A percentile compares a stretch with the other conserved stretches of the same genome.
Conservation (phyloP, 2,888 invertebrate species). For the Nesidiocoris tenuis region DNA sequence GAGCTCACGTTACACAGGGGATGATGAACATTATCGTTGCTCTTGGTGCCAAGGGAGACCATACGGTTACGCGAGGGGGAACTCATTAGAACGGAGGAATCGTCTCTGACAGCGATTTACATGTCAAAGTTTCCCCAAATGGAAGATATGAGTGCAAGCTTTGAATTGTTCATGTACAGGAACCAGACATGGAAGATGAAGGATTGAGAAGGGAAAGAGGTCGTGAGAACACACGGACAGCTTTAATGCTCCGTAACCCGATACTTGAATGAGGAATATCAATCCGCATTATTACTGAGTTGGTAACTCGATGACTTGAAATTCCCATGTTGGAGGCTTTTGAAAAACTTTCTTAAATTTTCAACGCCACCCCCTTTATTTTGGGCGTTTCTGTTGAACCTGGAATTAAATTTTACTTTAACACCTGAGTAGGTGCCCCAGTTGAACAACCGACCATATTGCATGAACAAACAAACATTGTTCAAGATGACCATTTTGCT, state of each 20-base stretch:
- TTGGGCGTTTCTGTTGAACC: too few relatives aligned
- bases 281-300: too few relatives aligned
- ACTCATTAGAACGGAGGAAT: slow-evolving; percentile 19
- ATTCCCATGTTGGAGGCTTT: too few relatives aligned
- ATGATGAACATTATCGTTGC: not conserved
- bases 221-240: not conserved
- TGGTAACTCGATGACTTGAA: not conserved
- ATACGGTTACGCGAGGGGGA: not conserved
- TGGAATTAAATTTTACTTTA: too few relatives aligned
- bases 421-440: too few relatives aligned
- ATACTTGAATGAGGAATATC: not conserved
- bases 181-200: too few relatives aligned
- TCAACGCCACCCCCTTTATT: too few relatives aligned
- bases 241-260: not conserved
- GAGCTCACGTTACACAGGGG: slow-evolving; percentile 12
- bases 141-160: slow-evolving; percentile 29
- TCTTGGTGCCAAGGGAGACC: not conserved
- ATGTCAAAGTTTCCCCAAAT: slow-evolving; percentile 35
- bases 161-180: slow-evolving; percentile 22
- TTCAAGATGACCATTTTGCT: too few relatives aligned
- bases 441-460: too few relatives aligned
- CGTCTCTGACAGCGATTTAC: slow-evolving; percentile 30
- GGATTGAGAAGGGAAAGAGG: not conserved
- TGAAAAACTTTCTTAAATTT: too few relatives aligned
- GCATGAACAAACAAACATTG: too few relatives aligned